Conservation (phyloP, 2,888 invertebrate genomes). For the Nemoura dubitans region DNA sequence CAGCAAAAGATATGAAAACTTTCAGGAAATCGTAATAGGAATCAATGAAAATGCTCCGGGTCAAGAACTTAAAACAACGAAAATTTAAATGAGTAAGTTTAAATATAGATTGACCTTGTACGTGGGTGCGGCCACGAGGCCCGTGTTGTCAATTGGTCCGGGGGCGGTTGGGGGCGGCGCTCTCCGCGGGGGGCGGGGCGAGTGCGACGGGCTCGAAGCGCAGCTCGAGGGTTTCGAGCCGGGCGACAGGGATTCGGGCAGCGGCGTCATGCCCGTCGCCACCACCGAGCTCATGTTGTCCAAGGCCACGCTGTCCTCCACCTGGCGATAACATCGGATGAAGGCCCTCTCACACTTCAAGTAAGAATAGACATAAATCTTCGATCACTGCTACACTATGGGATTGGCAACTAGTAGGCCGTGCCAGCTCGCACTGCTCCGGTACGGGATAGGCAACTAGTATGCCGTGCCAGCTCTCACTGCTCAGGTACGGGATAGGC, state of each 20-base stretch:
- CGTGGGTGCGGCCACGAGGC: conserved; percentile 70
- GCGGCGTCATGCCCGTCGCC: conserved; percentile 10
- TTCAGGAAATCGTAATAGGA: too few species aligned
- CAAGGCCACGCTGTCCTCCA: conserved; percentile 42
- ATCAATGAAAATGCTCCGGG: too few species aligned
- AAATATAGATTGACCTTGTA: conserved; percentile 63
- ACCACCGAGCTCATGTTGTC: conserved; percentile 22
- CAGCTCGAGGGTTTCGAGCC: conserved; percentile 49
- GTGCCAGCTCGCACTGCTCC: too few species aligned
- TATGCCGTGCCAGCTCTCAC: too few species aligned
- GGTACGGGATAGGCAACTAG: too few species aligned
- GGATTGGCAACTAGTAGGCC: too few species aligned
- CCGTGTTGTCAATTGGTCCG: conserved; percentile 80
- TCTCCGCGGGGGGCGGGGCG: conserved; percentile 46
- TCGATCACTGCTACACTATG: too few species aligned
- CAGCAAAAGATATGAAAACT: too few species aligned
- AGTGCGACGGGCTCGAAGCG: conserved; percentile 53
- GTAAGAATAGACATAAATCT: too few species aligned
- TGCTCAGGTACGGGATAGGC: too few species aligned
- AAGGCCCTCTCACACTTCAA: too few species aligned
- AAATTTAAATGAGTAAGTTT: background rate
- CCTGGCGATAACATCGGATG: background rate
- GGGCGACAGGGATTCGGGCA: conserved; percentile 13
- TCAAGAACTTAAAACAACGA: background rate
- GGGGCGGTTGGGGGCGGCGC: conserved; percentile 60